Base-by-base conservation (phyloP, 2,113 vertebrate species). In the Egretta garzetta region DNA sequence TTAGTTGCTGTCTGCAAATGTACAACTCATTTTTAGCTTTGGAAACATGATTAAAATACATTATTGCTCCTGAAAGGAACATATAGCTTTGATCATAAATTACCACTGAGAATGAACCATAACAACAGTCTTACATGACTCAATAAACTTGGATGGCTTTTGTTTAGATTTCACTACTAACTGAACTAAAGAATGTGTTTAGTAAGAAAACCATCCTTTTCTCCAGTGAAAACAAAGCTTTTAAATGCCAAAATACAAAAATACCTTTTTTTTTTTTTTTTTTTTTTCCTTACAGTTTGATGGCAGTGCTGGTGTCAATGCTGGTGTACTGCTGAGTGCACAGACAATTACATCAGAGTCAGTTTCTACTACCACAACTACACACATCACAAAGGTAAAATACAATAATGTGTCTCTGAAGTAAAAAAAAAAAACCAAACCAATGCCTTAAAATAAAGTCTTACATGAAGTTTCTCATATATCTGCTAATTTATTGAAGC, bases 261-360 rank as follows among this genome's bases (percentile, higher is more conserved):
- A 32, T 55, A 17, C 7, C 1, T 7, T 92, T 67, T 84, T 93
- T 58, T 86, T 92, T 94, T 1, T 7, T 92, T 67, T 84, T 93
- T 58, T 86, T 92, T 94, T 60, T 85, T 91, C 62, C 53, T 64
- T 64, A n/a, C 24, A 99, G 99, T 92, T 99, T 98, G 99, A 99
- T 89, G 99, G 99, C 32, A 98, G 93, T 83, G 98, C 98, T 71
- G 99, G 98, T 49, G 97, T 98, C 9, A 99, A 99, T 95, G 98
- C 98, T 2, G 99, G 99, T 6, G 98, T 99, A 53, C 97, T 99
- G 97, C 98, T 99, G 98, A 99, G 99, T 3, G 99, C 99, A 82
- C 99, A 99, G 97, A 99, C 99, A 88, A 99, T 99, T 99, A 99
- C 99, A 66, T 99, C 99, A 28, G 99, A 99, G 96, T 99, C 99